These are phyloP conservation scores for Archips xylosteana DNA, from an alignment of 2,888 invertebrate species.

Conservation along the genomic window DNA sequence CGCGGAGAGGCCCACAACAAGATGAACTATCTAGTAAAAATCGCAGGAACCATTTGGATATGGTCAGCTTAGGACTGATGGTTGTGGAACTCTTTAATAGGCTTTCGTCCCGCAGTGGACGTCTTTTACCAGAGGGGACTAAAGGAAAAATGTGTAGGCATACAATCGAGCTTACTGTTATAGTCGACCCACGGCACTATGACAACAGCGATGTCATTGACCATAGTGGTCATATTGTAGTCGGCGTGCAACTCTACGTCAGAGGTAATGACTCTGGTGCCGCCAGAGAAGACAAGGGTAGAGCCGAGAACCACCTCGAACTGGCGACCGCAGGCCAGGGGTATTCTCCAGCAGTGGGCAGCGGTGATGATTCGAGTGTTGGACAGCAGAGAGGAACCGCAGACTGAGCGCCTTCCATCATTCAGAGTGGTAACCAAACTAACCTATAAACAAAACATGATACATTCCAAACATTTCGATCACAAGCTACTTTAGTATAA, in stretches of 20 bases:
- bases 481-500: too few species aligned
- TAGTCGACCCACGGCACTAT: constrained; percentile 39
- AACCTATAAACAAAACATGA: constrained; percentile 49
- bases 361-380: constrained; percentile 56
- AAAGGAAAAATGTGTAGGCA: too few species aligned
- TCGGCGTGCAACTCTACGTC: constrained; percentile 51
- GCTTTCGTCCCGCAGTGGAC: too few species aligned
- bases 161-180: constrained; percentile 50
- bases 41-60: too few species aligned
- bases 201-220: constrained; percentile 59
- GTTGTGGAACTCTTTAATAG: too few species aligned
- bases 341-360: constrained; percentile 43
- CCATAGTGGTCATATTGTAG: constrained; percentile 46
- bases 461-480: too few species aligned
- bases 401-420: constrained; percentile 55
- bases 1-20: too few species aligned
- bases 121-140: too few species aligned
- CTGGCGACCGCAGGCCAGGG: constrained; percentile 2
- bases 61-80: too few species aligned
- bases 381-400: constrained; percentile 63
- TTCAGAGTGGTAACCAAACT: constrained; percentile 57
- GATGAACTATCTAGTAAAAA: too few species aligned
- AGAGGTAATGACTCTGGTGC: constrained; percentile 51
- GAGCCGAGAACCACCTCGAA: constrained; percentile 48
- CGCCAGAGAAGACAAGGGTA: constrained; percentile 53